Evolutionary conservation across 1,140 invertebrate genomes (phyloP).

Genomic region (Drosophila ananassae): DNA sequence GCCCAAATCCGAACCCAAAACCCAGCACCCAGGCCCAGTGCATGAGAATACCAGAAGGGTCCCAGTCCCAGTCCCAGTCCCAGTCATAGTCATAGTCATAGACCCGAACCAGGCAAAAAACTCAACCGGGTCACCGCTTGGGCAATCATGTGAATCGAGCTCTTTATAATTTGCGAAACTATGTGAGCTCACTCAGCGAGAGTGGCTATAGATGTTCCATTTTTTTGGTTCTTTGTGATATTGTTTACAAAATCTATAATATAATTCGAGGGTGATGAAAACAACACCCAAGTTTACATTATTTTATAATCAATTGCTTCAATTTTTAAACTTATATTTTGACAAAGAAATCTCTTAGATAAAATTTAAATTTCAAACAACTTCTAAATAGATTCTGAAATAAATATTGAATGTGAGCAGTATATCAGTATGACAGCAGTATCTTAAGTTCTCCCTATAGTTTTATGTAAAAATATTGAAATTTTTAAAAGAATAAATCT

Average conservation of each 20-base stretch:
- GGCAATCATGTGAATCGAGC: slow-evolving; percentile 83
- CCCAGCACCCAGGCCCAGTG: slow-evolving; percentile 9
- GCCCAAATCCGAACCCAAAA: slow-evolving; percentile 4
- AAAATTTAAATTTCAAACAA: too few relatives aligned
- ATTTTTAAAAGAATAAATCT: too few relatives aligned
- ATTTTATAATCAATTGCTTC: too few relatives aligned
- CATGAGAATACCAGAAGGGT: slow-evolving; percentile 10
- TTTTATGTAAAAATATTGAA: too few relatives aligned
- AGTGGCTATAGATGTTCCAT: slow-evolving; percentile 31
- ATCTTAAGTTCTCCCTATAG: too few relatives aligned
- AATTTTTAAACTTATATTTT: too few relatives aligned
- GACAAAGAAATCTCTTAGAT: too few relatives aligned
- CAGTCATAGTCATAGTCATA: slow-evolving; percentile 3
- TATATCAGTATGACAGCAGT: too few relatives aligned
- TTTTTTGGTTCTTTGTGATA: slow-evolving; percentile 5
- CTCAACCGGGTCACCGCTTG: slow-evolving; percentile 62
- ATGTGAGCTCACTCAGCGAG: slow-evolving; percentile 50
- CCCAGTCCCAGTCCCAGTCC: slow-evolving; percentile 18
- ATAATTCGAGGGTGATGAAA: neutral
- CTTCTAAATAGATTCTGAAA: too few relatives aligned
- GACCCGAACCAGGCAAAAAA: slow-evolving; percentile 6
- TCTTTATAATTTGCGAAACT: slow-evolving; percentile 81
- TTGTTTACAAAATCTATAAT: neutral
- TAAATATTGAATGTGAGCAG: too few relatives aligned
- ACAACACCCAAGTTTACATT: neutral